Evolutionary conservation across 2,888 invertebrate species (phyloP), one percentile per base, ranked within the genome.

Genomic region (Melikaiella ostensackeni): DNA sequence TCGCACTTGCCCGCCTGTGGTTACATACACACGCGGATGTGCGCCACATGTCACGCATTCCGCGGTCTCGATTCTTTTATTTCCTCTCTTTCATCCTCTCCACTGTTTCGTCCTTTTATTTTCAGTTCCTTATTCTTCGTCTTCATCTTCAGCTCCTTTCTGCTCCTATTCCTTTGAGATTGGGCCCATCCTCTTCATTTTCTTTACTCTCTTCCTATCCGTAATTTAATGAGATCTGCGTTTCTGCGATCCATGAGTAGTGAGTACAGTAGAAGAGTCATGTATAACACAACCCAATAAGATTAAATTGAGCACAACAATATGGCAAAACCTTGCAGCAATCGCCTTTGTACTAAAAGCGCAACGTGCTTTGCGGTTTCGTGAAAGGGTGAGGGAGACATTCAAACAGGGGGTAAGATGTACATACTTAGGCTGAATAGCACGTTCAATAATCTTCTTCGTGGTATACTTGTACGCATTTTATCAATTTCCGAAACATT

Each of bases 41-140:
- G 83, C 85, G 84, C 86, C 90, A 89, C 88, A 88, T 90, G 89
- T 89, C 86, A 84, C 83, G 84, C 89, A 88, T 88, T 88, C 88
- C 85, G 77, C 79, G 70, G 35, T 79, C 78, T 81, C 78, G 79
- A 79, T 64, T 64, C 64, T 66, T 66, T 66, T 66, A 66, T 66
- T 42, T 66, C 24, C 42, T 21, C 35, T 63, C 63, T 33, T 33
- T 33, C 30, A 62, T 62, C 42, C 66, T 46, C 66, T 38, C 13
- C 38, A 64, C 38, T 38, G 24, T 42, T 21, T 64, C 66, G 66
- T 66, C 80, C 81, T 82, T 78, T 79, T 76, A 77, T 78, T 78
- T 38, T 50, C 74, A 64, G 46, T 42, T 42, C 50, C 66, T 42
- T 75, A 66, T 64, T 75, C 61, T 75, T 77, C 78, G 77, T 76